A percentile compares a stretch with the other conserved stretches of the same genome.
phyloP scores from a whole-genome alignment of 2,888 invertebrate species.

The Stomorhina lunata region DNA sequence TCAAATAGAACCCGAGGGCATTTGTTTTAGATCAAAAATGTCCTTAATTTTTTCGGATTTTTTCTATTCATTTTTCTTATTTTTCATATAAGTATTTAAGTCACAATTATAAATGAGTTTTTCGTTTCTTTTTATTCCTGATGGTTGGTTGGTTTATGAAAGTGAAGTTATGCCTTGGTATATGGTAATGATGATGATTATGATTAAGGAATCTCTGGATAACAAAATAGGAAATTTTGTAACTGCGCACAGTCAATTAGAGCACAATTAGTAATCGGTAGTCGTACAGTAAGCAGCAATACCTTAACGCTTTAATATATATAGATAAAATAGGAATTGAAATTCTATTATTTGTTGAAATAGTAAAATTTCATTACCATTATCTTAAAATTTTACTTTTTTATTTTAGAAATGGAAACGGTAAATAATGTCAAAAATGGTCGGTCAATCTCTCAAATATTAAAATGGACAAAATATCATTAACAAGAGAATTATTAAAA shows the following conservation, averaged over 20 bases:
- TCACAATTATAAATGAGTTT: conserved; percentile 45
- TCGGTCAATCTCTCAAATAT: too few species aligned
- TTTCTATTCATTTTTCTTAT: conserved; percentile 20
- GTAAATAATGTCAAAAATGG: too few species aligned
- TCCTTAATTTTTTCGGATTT: conserved; percentile 30
- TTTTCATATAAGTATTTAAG: conserved; percentile 38
- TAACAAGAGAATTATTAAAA: too few species aligned
- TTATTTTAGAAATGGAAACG: too few species aligned
- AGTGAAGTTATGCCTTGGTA: conserved; percentile 65
- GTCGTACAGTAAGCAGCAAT: conserved; percentile 31
- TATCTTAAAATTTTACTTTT: too few species aligned
- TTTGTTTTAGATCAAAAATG: conserved; percentile 12
- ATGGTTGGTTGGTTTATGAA: conserved; percentile 48
- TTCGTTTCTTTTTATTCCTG: conserved; percentile 38
- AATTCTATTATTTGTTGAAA: too few species aligned
- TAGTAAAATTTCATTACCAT: too few species aligned
- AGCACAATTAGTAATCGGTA: conserved; percentile 54
- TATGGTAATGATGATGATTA: conserved; percentile 58
- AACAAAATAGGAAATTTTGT: conserved; percentile 43
- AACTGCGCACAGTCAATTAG: conserved; percentile 63
- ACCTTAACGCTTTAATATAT: conserved; percentile 15
- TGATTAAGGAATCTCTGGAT: conserved; percentile 66
- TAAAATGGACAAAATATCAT: too few species aligned
- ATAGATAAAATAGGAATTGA: too few species aligned
- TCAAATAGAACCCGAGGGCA: conserved; percentile 26